Percentiles rank a stretch among this genome's conserved stretches.
phyloP scores from a whole-genome alignment of 2,888 invertebrate genomes.

The Drosophila mercatorum region DNA sequence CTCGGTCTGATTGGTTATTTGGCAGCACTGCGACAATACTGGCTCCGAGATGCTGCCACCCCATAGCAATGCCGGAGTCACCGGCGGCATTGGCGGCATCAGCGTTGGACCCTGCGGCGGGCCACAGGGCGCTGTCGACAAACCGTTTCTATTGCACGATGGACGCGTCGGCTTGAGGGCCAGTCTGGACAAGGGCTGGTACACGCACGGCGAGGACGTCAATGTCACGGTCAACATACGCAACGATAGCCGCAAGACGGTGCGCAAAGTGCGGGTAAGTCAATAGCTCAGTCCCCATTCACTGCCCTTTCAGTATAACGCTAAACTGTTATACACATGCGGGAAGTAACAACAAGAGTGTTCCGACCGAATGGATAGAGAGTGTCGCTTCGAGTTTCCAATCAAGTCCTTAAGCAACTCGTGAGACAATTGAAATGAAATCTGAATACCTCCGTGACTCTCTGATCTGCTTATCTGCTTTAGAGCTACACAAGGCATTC shows the following conservation, averaged over 20 bases:
- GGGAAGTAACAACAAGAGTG: not conserved
- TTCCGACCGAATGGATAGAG: too few species aligned
- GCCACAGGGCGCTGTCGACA: slow-evolving; percentile 90
- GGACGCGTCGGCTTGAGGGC: slow-evolving; percentile 92
- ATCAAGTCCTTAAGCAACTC: not conserved
- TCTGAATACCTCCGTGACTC: not conserved
- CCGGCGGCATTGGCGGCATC: slow-evolving; percentile 69
- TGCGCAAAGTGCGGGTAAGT: slow-evolving; percentile 92
- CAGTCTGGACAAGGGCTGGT: slow-evolving; percentile 92
- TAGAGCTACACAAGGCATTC: too few species aligned
- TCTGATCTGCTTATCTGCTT: not conserved
- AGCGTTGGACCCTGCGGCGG: slow-evolving; percentile 84
- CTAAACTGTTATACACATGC: not conserved
- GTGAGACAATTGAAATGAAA: not conserved
- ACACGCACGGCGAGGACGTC: slow-evolving; percentile 93
- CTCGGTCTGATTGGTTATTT: not conserved
- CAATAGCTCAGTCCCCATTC: not conserved
- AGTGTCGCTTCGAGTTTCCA: too few species aligned
- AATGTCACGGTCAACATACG: slow-evolving; percentile 90
- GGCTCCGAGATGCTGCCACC: slow-evolving; percentile 57
- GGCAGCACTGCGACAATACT: slow-evolving; percentile 65
- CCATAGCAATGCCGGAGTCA: slow-evolving; percentile 62
- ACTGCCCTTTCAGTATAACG: not conserved
- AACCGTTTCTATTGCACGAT: slow-evolving; percentile 93
- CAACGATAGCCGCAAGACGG: slow-evolving; percentile 93